Percentiles rank a stretch among this genome's conserved stretches.
phyloP scores from a whole-genome alignment of 2,113 vertebrate genomes.

The Heterocephalus glaber region DNA sequence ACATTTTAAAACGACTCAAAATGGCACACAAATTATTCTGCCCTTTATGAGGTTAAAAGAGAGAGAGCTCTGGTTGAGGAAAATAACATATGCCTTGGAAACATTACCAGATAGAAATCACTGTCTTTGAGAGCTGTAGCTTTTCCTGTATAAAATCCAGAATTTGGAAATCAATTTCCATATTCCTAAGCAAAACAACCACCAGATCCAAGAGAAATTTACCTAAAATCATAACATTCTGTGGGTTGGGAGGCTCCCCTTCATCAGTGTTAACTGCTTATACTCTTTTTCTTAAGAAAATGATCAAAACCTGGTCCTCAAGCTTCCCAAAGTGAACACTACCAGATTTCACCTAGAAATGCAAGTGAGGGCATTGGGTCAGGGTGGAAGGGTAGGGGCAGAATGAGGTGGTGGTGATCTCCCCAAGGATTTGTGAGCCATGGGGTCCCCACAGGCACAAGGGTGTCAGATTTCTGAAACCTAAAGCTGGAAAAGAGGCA shows the following conservation, averaged over 20 bases:
- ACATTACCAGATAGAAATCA: constrained; percentile 6
- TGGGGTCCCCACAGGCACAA: neutral
- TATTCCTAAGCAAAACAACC: neutral
- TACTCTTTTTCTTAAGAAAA: constrained; percentile 33
- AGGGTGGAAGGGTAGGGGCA: neutral
- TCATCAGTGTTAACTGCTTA: neutral
- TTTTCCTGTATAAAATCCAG: constrained; percentile 31
- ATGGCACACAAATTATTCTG: neutral
- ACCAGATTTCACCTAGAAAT: neutral
- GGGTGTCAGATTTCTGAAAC: neutral
- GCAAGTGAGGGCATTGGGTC: neutral
- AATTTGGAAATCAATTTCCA: neutral
- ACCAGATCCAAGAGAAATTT: neutral
- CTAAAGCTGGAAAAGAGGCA: neutral
- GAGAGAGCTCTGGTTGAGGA: neutral
- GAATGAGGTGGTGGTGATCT: neutral
- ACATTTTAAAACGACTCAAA: constrained; percentile 45
- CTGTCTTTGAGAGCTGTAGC: neutral
- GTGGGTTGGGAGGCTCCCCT: neutral
- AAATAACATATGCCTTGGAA: constrained; percentile 50
- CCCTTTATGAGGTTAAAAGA: constrained; percentile 41
- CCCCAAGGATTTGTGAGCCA: neutral
- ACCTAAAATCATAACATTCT: neutral
- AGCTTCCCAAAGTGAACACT: neutral
- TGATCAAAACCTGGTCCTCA: neutral